These are phyloP conservation scores for Amblyteles armatorius DNA, from an alignment of 2,888 invertebrate genomes.

Conservation along the genomic window DNA sequence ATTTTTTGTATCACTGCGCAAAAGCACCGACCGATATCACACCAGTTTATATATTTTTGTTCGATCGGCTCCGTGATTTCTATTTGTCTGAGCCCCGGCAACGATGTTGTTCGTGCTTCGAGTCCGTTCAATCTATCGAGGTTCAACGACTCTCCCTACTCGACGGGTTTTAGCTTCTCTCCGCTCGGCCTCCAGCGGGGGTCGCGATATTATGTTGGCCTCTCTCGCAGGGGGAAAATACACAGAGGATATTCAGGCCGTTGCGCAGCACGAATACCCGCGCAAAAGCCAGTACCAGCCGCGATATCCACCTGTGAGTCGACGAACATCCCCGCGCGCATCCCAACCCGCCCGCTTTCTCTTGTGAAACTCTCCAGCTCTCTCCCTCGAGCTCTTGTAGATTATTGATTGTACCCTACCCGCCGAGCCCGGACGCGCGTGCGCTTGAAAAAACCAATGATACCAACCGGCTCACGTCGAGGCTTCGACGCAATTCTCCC, in stretches of 20 bases:
- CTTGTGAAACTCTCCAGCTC: conserved; percentile 30
- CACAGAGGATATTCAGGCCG: conserved; percentile 43
- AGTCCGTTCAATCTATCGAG: conserved; percentile 1
- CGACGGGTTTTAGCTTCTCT: conserved; percentile 15
- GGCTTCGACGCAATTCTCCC: background rate
- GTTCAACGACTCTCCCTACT: conserved; percentile 38
- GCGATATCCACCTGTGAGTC: conserved; percentile 64
- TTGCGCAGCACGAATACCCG: conserved; percentile 54
- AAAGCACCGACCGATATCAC: background rate
- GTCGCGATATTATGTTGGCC: conserved; percentile 14
- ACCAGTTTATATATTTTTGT: background rate
- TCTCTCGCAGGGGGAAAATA: conserved; percentile 23
- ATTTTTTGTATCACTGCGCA: background rate
- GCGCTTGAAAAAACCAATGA: conserved; percentile 61
- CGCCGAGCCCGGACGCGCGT: conserved; percentile 63
- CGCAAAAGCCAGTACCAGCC: conserved; percentile 55
- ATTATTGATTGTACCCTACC: conserved; percentile 77
- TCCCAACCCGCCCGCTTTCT: conserved; percentile 40
- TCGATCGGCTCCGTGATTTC: background rate
- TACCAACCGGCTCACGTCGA: background rate
- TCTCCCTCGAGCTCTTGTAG: conserved; percentile 56
- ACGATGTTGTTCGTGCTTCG: conserved; percentile 20
- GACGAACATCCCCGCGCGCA: conserved; percentile 55
- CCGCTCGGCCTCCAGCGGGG: background rate
- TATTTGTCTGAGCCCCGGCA: background rate